Conservation (phyloP, 1,140 invertebrate genomes). For the Brachionus angularis region DNA sequence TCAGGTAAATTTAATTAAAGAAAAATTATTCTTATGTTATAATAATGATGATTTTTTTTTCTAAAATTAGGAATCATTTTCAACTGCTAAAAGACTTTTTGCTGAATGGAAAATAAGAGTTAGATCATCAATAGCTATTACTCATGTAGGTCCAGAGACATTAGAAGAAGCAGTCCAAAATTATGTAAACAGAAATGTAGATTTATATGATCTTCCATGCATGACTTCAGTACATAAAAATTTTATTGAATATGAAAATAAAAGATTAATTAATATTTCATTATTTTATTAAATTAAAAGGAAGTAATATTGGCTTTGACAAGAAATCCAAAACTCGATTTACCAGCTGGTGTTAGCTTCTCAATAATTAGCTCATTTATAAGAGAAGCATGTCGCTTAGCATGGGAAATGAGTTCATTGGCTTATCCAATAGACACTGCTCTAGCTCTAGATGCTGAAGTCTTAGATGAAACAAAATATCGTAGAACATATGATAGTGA, state of each 20-base stretch:
- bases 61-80: conserved; percentile 54
- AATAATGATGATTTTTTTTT: neutral
- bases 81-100: conserved; percentile 55
- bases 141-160: conserved; percentile 55
- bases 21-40: neutral
- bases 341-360: conserved; percentile 52
- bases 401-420: conserved; percentile 56
- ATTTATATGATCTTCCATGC: conserved; percentile 54
- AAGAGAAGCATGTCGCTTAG: conserved; percentile 54
- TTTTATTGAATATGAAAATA: neutral
- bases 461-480: conserved; percentile 57
- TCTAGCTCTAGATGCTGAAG: conserved; percentile 54
- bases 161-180: conserved; percentile 58
- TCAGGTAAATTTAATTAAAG: conserved; percentile 48
- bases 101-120: conserved; percentile 57
- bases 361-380: conserved; percentile 55
- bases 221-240: conserved; percentile 53
- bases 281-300: conserved; percentile 47
- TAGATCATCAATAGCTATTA: conserved; percentile 53
- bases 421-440: conserved; percentile 55
- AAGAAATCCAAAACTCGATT: conserved; percentile 52
- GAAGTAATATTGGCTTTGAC: conserved; percentile 55
- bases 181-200: conserved; percentile 57
- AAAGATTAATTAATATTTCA: neutral
- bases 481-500: conserved; percentile 58